These are phyloP conservation scores for Pangasius larnaudii DNA, from an alignment of 2,797 vertebrate species.

Conservation along the genomic window DNA sequence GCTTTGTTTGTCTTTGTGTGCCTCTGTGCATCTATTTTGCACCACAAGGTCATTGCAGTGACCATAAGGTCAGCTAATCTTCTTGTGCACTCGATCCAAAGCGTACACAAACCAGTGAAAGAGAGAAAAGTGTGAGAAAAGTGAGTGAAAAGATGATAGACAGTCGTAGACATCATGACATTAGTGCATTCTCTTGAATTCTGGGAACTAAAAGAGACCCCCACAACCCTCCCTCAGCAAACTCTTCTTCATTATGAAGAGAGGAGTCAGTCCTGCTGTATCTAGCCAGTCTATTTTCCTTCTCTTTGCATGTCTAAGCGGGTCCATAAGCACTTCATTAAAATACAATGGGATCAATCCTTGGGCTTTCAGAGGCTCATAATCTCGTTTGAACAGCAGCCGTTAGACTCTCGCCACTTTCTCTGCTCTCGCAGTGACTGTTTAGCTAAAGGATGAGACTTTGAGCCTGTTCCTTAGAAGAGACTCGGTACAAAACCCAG, in stretches of 20 bases:
- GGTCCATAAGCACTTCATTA: constrained; percentile 78
- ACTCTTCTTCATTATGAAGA: constrained; percentile 70
- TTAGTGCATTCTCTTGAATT: constrained; percentile 71
- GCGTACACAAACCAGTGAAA: constrained; percentile 75
- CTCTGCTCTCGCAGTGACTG: constrained; percentile 45
- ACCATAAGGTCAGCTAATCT: constrained; percentile 83
- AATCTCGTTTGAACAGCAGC: constrained; percentile 66
- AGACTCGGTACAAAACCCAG: constrained; percentile 8
- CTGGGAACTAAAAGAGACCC: constrained; percentile 71
- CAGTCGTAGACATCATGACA: constrained; percentile 79
- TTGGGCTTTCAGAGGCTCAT: constrained; percentile 67
- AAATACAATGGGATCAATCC: constrained; percentile 73
- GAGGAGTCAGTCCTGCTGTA: constrained; percentile 66
- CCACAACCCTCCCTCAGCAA: constrained; percentile 54
- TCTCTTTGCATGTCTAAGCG: constrained; percentile 70
- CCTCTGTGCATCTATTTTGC: constrained; percentile 38
- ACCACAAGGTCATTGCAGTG: constrained; percentile 70
- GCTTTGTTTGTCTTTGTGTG: constrained; percentile 51
- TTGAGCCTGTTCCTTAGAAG: constrained; percentile 25
- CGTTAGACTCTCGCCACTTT: constrained; percentile 54
- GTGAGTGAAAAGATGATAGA: constrained; percentile 73
- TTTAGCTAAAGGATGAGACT: constrained; percentile 59
- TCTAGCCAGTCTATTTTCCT: constrained; percentile 61
- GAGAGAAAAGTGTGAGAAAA: constrained; percentile 64
- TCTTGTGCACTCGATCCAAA: constrained; percentile 77